A percentile compares a stretch with the other conserved stretches of the same genome.
phyloP scores from a whole-genome alignment of 2,797 vertebrate genomes.

The Cynodonichthys magdalenae region DNA sequence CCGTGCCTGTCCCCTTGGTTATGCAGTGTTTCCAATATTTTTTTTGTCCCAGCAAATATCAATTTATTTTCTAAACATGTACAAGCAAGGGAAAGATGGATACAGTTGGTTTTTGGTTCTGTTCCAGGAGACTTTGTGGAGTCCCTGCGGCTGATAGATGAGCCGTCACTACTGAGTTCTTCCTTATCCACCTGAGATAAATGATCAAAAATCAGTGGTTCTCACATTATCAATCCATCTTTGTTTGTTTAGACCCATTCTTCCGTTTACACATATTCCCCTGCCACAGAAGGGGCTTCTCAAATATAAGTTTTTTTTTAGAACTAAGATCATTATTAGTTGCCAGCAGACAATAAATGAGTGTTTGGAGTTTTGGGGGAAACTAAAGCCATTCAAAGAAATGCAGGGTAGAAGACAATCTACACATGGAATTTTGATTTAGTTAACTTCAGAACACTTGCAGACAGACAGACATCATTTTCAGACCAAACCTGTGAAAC shows the following conservation, averaged over 20 bases:
- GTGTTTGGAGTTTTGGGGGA: slow-evolving; percentile 14
- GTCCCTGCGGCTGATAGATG: slow-evolving; percentile 94
- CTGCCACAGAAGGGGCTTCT: slow-evolving; percentile 30
- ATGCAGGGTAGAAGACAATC: neutral
- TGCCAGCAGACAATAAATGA: slow-evolving; percentile 21
- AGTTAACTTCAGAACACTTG: neutral
- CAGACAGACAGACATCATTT: neutral
- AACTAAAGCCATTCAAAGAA: slow-evolving; percentile 2
- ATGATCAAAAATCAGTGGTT: slow-evolving; percentile 91
- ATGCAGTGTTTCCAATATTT: slow-evolving; percentile 1
- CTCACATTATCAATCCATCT: slow-evolving; percentile 75
- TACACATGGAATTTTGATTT: no score
- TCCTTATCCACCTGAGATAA: slow-evolving; percentile 91
- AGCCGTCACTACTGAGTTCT: slow-evolving; percentile 90
- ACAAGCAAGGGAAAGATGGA: slow-evolving; percentile 17
- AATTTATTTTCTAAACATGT: neutral
- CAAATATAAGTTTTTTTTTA: slow-evolving; percentile 40
- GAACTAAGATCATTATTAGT: slow-evolving; percentile 40
- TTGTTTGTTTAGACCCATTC: slow-evolving; percentile 59
- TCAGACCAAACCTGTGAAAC: neutral
- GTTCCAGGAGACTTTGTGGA: slow-evolving; percentile 90
- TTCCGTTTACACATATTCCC: slow-evolving; percentile 44
- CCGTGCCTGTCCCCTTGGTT: neutral
- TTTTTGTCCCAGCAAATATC: neutral
- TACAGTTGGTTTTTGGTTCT: slow-evolving; percentile 82